Percentiles rank a stretch among this genome's conserved stretches.
Evolutionary conservation across 2,888 invertebrate genomes (phyloP).

Genomic region (Clepsis dumicolana): DNA sequence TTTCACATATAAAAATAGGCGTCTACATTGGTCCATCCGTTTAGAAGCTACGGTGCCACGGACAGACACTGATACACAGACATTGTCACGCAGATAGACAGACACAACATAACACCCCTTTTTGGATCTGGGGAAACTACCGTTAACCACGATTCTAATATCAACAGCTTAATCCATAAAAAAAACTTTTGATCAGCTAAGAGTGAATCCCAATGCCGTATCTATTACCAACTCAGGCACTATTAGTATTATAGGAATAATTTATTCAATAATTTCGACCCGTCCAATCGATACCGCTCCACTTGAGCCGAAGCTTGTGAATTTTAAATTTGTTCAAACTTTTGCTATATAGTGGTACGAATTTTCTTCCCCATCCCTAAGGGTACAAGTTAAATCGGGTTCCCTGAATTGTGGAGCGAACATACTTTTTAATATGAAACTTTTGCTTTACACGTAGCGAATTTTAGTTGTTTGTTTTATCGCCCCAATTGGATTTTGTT

Average conservation of each 20-base stretch:
- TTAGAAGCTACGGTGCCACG: too few species aligned
- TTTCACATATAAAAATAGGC: too few species aligned
- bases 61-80: too few species aligned
- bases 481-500: conserved; percentile 28
- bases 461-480: conserved; percentile 32
- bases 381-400: conserved; percentile 30
- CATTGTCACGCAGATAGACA: too few species aligned
- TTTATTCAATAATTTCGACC: conserved; percentile 8
- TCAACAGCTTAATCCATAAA: too few species aligned
- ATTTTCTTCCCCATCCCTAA: conserved; percentile 18
- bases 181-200: too few species aligned
- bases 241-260: neutral
- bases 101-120: too few species aligned
- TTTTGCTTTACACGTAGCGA: conserved; percentile 16
- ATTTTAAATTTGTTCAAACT: conserved; percentile 24
- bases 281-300: conserved; percentile 4
- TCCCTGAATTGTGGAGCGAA: conserved; percentile 20
- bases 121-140: too few species aligned
- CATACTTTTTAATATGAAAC: conserved; percentile 34
- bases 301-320: conserved; percentile 7
- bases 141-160: too few species aligned
- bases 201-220: neutral
- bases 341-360: conserved; percentile 16
- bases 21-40: too few species aligned
- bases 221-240: neutral